Percentiles rank a stretch among this genome's conserved stretches.
Conservation (phyloP, 2,797 vertebrate genomes). For the Artibeus lituratus region DNA sequence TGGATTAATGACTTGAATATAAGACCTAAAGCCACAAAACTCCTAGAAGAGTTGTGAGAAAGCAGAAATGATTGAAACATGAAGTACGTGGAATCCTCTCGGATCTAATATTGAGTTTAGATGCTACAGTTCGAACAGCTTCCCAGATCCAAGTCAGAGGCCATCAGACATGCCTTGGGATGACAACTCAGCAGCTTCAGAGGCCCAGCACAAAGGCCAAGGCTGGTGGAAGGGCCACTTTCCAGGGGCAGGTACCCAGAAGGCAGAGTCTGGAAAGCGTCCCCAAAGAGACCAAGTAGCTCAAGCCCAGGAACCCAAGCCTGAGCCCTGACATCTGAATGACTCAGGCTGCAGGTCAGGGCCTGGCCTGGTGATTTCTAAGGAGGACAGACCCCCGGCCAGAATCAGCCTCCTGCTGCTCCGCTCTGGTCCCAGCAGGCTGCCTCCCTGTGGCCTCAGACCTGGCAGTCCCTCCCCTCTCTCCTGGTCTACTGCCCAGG, state of each 20-base stretch:
- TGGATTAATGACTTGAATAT: neutral
- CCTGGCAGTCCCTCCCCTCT: neutral
- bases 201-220: neutral
- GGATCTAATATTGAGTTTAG: neutral
- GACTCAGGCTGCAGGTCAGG: neutral
- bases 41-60: neutral
- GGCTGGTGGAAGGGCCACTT: neutral
- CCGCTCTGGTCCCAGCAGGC: neutral
- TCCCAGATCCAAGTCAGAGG: conserved; percentile 13
- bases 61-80: neutral
- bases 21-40: neutral
- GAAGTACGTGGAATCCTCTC: neutral
- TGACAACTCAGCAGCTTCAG: neutral
- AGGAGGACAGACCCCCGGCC: neutral
- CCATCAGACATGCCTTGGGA: neutral
- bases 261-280: neutral
- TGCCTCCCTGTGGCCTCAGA: neutral
- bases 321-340: neutral
- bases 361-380: neutral
- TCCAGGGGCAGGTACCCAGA: neutral
- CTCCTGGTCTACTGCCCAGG: neutral
- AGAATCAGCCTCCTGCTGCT: neutral
- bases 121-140: neutral
- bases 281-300: neutral
- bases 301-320: neutral